These are phyloP conservation scores for Rhyacophila evoluta DNA, from an alignment of 2,888 invertebrate genomes.

Conservation along the genomic window DNA sequence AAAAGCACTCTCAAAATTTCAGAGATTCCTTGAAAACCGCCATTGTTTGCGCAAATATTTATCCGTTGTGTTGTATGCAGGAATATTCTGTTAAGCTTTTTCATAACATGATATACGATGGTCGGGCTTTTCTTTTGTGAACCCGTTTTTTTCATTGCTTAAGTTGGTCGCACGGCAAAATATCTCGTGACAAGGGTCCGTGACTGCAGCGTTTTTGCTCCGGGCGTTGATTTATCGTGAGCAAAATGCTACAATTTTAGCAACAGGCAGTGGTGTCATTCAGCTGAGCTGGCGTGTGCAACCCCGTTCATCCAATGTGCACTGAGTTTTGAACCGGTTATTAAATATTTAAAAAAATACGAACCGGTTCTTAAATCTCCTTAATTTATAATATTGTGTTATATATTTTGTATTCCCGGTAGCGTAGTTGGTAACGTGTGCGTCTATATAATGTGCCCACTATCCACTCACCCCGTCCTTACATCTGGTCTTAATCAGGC, in stretches of 20 bases:
- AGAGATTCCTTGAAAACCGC: neutral
- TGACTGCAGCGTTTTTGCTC: slow-evolving; percentile 34
- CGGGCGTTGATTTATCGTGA: slow-evolving; percentile 47
- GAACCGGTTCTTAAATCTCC: too few relatives aligned
- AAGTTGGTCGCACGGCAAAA: slow-evolving; percentile 35
- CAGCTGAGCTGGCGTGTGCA: too few relatives aligned
- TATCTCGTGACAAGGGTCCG: slow-evolving; percentile 46
- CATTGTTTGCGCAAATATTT: slow-evolving; percentile 19
- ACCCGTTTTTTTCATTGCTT: slow-evolving; percentile 49
- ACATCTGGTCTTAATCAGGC: too few relatives aligned
- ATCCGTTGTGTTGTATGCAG: slow-evolving; percentile 21
- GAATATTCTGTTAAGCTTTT: slow-evolving; percentile 19
- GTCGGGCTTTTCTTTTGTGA: slow-evolving; percentile 43
- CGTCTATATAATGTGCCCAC: too few relatives aligned
- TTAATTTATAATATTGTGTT: too few relatives aligned
- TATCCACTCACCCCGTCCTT: too few relatives aligned
- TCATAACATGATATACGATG: slow-evolving; percentile 39
- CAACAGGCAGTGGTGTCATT: neutral
- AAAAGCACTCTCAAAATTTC: neutral
- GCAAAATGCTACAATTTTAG: slow-evolving; percentile 50
- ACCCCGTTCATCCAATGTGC: too few relatives aligned
- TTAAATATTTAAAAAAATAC: too few relatives aligned
- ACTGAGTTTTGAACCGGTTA: too few relatives aligned
- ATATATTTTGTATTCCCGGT: too few relatives aligned
- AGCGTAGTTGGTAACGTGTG: too few relatives aligned